Evolutionary conservation across 2,888 invertebrate species (phyloP).

Genomic region (Vanessa cardui): DNA sequence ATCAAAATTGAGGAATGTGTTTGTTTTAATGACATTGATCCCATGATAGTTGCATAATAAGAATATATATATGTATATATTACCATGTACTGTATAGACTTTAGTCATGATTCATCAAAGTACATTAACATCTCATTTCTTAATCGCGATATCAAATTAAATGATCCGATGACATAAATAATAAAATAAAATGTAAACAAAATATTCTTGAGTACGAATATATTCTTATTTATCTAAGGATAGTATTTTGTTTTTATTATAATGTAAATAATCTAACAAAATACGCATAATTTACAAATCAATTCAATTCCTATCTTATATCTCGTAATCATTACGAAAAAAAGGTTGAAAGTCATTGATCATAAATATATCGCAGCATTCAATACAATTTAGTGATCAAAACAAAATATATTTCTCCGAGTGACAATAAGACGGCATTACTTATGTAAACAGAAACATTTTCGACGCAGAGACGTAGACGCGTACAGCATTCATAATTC

Average conservation of each 20-base stretch:
- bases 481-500: slow-evolving; percentile 5
- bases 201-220: too few relatives aligned
- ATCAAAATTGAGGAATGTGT: not conserved
- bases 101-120: not conserved
- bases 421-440: slow-evolving; percentile 33
- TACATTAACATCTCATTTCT: not conserved
- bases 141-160: too few relatives aligned
- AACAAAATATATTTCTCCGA: not conserved
- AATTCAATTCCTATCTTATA: too few relatives aligned
- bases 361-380: not conserved
- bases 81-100: too few relatives aligned
- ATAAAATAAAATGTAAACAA: too few relatives aligned
- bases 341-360: too few relatives aligned
- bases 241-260: too few relatives aligned
- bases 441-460: slow-evolving; percentile 27
- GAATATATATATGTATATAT: not conserved
- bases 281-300: too few relatives aligned
- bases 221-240: too few relatives aligned
- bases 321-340: too few relatives aligned
- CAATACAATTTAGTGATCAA: not conserved
- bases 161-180: too few relatives aligned
- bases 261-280: too few relatives aligned
- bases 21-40: not conserved
- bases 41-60: slow-evolving; percentile 9
- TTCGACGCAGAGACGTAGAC: not conserved